Conservation (phyloP, 2,888 invertebrate genomes). For the Caenorhabditis sp. region DNA sequence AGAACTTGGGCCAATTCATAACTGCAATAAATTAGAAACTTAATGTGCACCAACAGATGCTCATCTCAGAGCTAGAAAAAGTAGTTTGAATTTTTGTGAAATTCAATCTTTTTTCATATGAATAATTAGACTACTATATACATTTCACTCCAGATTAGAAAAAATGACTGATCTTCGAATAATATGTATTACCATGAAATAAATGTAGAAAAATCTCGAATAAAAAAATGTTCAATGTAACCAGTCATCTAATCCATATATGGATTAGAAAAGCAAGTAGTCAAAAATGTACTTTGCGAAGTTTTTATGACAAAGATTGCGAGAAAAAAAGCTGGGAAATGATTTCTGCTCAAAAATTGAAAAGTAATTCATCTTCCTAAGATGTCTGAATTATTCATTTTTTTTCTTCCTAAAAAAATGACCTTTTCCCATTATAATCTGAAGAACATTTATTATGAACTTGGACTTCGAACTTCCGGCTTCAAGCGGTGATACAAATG, state of each 20-base stretch:
- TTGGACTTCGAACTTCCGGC: neutral
- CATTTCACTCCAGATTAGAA: neutral
- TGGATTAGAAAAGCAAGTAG: neutral
- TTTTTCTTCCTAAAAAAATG: neutral
- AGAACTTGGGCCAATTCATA: neutral
- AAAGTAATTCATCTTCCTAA: neutral
- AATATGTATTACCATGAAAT: too few species aligned
- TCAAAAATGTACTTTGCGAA: too few species aligned
- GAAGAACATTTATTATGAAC: neutral
- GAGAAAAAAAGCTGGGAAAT: neutral
- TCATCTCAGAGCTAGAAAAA: neutral
- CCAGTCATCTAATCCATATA: neutral
- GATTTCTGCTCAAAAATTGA: neutral
- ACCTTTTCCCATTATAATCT: neutral
- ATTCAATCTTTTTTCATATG: neutral
- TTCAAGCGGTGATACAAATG: too few species aligned
- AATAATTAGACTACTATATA: neutral
- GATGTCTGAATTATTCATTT: neutral
- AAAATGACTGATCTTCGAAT: too few species aligned
- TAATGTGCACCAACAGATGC: neutral
- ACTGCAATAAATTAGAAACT: neutral
- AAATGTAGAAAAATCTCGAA: neutral
- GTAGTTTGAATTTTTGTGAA: neutral
- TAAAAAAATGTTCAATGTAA: too few species aligned
- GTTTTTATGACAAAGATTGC: neutral